A percentile compares a stretch with the other conserved stretches of the same genome.
phyloP scores from a whole-genome alignment of 2,888 invertebrate species.

The Coronaproctus castanopsis region DNA sequence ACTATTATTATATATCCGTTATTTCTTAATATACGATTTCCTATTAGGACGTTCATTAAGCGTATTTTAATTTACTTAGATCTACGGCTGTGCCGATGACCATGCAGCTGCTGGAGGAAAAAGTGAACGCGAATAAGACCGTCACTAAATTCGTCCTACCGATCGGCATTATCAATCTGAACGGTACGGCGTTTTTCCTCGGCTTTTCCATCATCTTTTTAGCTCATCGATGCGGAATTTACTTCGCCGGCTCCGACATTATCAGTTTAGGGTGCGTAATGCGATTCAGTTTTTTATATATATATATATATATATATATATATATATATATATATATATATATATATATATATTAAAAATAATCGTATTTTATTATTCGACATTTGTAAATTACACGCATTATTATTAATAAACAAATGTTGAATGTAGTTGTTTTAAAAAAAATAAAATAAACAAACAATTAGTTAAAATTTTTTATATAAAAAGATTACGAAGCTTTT shows the following conservation, averaged over 20 bases:
- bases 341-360: no score
- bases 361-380: no score
- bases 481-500: no score
- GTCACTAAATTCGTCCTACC: slow-evolving; percentile 74
- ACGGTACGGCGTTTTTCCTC: slow-evolving; percentile 73
- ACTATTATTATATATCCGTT: no score
- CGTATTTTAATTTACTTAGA: slow-evolving; percentile 38
- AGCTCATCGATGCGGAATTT: slow-evolving; percentile 67
- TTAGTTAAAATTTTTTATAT: no score
- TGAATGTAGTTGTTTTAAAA: no score
- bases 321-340: no score
- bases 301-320: no score
- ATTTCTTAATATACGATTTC: slow-evolving; percentile 63
- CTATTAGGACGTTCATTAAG: slow-evolving; percentile 80
- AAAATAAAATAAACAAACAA: no score
- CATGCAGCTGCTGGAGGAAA: slow-evolving; percentile 71
- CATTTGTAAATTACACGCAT: no score
- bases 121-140: slow-evolving; percentile 54
- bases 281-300: no score
- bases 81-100: slow-evolving; percentile 76
- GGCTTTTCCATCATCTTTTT: slow-evolving; percentile 71
- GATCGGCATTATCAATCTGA: slow-evolving; percentile 84
- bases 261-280: slow-evolving; percentile 69
- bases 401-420: no score
- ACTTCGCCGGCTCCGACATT: slow-evolving; percentile 58